Conservation (phyloP, 2,888 invertebrate species). For the Parasteatoda lunata region DNA sequence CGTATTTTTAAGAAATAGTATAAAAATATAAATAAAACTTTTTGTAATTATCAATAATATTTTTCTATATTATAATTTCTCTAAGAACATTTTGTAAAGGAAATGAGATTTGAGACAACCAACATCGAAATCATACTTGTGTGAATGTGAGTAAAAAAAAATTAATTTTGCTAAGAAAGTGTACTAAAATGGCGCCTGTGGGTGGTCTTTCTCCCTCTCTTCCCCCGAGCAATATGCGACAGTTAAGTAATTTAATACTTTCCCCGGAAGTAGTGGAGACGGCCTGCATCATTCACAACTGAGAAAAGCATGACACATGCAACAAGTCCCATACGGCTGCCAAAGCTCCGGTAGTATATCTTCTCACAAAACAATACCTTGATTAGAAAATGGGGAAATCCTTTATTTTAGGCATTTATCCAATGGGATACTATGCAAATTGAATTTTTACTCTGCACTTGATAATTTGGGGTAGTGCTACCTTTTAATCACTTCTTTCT, state of each 20-base stretch:
- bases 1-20: no score
- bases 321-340: constrained; percentile 66
- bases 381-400: constrained; percentile 52
- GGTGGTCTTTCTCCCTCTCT: constrained; percentile 41
- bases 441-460: constrained; percentile 46
- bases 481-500: no score
- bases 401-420: constrained; percentile 35
- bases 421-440: constrained; percentile 64
- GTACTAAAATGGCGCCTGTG: constrained; percentile 2
- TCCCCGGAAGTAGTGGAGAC: constrained; percentile 57
- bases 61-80: no score
- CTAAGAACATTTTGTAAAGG: no score
- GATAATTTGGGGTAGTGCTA: no score
- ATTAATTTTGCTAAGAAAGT: neutral
- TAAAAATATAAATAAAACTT: no score
- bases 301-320: constrained; percentile 64
- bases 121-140: no score
- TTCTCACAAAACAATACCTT: constrained; percentile 67
- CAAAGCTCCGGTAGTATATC: constrained; percentile 59
- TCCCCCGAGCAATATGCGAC: constrained; percentile 41
- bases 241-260: constrained; percentile 63
- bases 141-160: no score
- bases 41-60: no score
- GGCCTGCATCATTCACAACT: constrained; percentile 39
- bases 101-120: no score